Evolutionary conservation across 2,797 vertebrate genomes (phyloP), one percentile per base, ranked within the genome.

Genomic region (Pseudochirops cupreus): DNA sequence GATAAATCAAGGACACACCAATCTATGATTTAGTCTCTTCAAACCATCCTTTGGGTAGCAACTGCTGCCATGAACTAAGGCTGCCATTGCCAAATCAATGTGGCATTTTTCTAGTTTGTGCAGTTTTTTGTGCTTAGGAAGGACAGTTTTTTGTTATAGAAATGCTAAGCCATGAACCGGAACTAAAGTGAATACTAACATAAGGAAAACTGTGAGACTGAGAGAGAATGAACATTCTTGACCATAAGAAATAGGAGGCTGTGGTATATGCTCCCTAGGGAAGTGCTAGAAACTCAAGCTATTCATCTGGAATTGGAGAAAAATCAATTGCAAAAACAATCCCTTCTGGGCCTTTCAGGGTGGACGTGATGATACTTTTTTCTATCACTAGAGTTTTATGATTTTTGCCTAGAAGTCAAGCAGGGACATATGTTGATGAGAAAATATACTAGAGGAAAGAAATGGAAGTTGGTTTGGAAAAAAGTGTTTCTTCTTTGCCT

Each of bases 241-340:
- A 54, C 29, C 46, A 54, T 90, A 54, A 90, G 33, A 82, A 82
- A 82, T 24, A 82, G 67, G 39, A 82, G 12, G 16, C 33, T 31
- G 12, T 54, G 3, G 50, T 11, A 54, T 90, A 90, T 4, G 31
- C 33, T 90, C 52, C 28, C 28, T 31, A 90, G 89, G 89, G 50
- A 54, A 14, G 52, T 54, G 52, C n/a, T 90, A 52, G 52, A 55
- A 91, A 55, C 13, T 91, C 53, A 91, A 53, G 28, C 54, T 53
- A 91, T 31, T 91, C 90, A 33, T 54, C 52, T 55, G 33, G 24
- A 54, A 54, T 55, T 91, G 52, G 90, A 54, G 31, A 54, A 90
- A 91, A 91, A 55, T 91, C 90, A 91, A 91, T 33, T 91, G 54
- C 55, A 54, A 54, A 29, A 91, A n/a, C 90, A 55, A 90, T 91